A percentile compares a stretch with the other conserved stretches of the same genome.
Conservation (phyloP, 1,140 invertebrate genomes). For the Idris sp. region DNA sequence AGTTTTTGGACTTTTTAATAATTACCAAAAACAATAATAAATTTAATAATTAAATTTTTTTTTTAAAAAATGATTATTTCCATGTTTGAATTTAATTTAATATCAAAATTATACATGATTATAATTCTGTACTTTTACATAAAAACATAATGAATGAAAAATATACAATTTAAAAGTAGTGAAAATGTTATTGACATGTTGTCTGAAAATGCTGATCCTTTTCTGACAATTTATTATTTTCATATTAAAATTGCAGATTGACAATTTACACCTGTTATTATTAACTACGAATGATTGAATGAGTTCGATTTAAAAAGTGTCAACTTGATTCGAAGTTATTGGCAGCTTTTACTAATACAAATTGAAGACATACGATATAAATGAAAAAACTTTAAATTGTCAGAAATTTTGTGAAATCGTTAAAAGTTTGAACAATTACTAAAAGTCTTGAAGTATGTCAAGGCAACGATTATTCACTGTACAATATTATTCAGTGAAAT, state of each 20-base stretch:
- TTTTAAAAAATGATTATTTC: no score
- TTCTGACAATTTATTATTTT: conserved; percentile 17
- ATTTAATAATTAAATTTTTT: no score
- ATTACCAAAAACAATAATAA: no score
- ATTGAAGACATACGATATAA: background rate
- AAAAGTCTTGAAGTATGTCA: no score
- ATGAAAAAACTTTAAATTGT: conserved; percentile 12
- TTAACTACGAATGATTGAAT: conserved; percentile 5
- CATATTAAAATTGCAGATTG: conserved; percentile 7
- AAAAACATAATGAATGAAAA: no score
- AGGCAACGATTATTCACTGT: conserved; percentile 19
- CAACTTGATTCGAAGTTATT: background rate
- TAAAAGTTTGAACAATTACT: conserved; percentile 36
- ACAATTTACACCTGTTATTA: conserved; percentile 7
- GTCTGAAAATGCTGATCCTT: conserved; percentile 1
- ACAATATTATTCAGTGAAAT: conserved; percentile 8
- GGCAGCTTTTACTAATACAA: background rate
- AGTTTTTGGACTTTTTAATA: no score
- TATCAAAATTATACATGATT: no score
- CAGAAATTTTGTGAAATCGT: conserved; percentile 22
- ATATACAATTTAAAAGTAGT: background rate
- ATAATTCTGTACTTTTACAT: no score
- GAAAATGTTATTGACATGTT: conserved; percentile 15
- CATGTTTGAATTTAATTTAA: no score
- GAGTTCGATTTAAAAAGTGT: background rate